Evolutionary conservation across 2,888 invertebrate genomes (phyloP).

Genomic region (Flexamia atlantica): DNA sequence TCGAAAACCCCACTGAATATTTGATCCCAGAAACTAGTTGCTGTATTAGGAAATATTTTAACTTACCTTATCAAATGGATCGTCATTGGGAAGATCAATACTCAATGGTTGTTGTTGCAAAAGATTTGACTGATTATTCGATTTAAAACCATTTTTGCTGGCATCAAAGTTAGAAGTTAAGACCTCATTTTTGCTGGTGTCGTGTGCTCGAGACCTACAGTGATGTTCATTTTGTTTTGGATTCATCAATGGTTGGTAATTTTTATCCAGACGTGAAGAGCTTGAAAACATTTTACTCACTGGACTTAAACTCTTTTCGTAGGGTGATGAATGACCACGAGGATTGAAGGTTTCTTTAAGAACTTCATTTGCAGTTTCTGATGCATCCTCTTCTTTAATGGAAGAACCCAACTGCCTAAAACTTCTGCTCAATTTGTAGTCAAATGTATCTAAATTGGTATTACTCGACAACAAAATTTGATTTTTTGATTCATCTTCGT

Average conservation of each 20-base stretch:
- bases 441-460: not conserved
- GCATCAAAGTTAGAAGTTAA: not conserved
- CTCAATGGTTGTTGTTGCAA: not conserved
- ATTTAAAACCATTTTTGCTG: not conserved
- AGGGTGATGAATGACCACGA: slow-evolving; percentile 38
- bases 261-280: slow-evolving; percentile 58
- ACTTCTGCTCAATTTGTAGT: slow-evolving; percentile 1
- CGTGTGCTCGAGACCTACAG: not conserved
- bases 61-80: slow-evolving; percentile 62
- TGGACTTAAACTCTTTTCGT: slow-evolving; percentile 54
- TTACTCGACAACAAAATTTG: not conserved
- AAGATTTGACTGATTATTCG: slow-evolving; percentile 1
- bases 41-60: no score
- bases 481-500: not conserved
- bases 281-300: slow-evolving; percentile 60
- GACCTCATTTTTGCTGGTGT: not conserved
- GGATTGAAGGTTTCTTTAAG: slow-evolving; percentile 19
- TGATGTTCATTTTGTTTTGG: not conserved
- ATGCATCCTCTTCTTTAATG: not conserved
- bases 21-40: no score
- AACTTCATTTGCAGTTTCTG: not conserved
- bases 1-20: no score
- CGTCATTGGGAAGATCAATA: slow-evolving; percentile 58
- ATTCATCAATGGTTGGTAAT: slow-evolving; percentile 55
- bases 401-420: not conserved